phyloP scores from a whole-genome alignment of 2,113 vertebrate species.

The Apodemus speciosus region DNA sequence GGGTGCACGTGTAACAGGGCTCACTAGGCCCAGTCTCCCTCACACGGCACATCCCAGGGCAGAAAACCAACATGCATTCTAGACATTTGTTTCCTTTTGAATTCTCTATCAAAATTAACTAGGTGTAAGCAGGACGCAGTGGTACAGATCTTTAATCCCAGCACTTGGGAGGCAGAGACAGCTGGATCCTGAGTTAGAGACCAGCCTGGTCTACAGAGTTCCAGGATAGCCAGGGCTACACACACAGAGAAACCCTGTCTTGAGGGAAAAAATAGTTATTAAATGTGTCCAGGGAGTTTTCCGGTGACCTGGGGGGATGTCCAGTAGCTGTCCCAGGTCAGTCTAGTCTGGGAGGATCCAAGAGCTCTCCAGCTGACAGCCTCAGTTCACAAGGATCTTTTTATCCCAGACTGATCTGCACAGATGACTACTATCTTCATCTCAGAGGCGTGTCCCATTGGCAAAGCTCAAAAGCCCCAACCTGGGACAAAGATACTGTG shows the following conservation, averaged over 20 bases:
- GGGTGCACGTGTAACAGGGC: background rate
- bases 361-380: background rate
- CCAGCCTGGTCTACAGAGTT: background rate
- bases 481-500: constrained; percentile 11
- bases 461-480: constrained; percentile 44
- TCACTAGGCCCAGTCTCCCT: background rate
- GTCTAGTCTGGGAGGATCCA: background rate
- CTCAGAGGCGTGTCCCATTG: constrained; percentile 19
- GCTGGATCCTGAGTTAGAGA: background rate
- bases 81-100: background rate
- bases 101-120: background rate
- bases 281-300: background rate
- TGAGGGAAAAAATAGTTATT: background rate
- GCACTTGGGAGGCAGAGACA: background rate
- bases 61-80: background rate
- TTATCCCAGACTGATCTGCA: background rate
- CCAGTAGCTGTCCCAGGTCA: background rate
- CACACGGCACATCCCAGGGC: background rate
- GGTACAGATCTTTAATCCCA: background rate
- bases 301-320: background rate
- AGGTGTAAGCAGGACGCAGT: background rate
- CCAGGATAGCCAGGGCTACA: background rate
- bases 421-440: constrained; percentile 38
- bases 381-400: constrained; percentile 17
- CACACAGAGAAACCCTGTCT: background rate